phyloP scores from a whole-genome alignment of 2,113 vertebrate genomes.

The Eptesicus fuscus region DNA sequence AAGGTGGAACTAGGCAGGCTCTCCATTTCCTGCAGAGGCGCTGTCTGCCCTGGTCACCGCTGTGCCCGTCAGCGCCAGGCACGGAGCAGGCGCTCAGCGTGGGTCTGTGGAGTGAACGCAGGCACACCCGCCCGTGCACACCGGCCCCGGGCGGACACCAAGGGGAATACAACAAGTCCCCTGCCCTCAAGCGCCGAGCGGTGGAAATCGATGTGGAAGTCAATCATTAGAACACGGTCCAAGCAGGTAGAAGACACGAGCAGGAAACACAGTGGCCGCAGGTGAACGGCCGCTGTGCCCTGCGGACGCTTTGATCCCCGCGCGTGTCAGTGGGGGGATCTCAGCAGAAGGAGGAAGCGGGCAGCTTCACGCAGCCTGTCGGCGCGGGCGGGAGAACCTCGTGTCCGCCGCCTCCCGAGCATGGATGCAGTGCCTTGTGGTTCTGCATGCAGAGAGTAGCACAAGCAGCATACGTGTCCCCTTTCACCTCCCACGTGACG shows the following conservation, averaged over 20 bases:
- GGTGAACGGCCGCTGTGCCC: neutral
- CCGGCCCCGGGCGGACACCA: neutral
- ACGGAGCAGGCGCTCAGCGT: neutral
- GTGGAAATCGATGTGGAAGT: neutral
- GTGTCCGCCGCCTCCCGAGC: rapidly evolving
- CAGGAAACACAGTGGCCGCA: rapidly evolving
- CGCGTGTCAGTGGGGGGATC: neutral
- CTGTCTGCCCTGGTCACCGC: neutral
- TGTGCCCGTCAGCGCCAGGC: neutral
- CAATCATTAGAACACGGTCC: neutral
- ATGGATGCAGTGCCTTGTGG: neutral
- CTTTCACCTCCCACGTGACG: neutral
- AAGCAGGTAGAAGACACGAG: neutral
- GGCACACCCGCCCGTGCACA: rapidly evolving
- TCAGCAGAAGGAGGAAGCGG: neutral
- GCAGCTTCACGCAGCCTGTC: no score
- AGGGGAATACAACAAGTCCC: neutral
- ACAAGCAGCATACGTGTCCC: rapidly evolving
- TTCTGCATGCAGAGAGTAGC: neutral
- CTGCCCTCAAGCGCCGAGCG: neutral
- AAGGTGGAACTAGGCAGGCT: neutral
- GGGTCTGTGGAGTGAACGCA: rapidly evolving
- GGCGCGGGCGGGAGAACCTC: no score
- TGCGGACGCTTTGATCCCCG: neutral
- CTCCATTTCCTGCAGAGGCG: neutral